Conservation (phyloP, 2,888 invertebrate species). For the Willowsia nigromaculata region DNA sequence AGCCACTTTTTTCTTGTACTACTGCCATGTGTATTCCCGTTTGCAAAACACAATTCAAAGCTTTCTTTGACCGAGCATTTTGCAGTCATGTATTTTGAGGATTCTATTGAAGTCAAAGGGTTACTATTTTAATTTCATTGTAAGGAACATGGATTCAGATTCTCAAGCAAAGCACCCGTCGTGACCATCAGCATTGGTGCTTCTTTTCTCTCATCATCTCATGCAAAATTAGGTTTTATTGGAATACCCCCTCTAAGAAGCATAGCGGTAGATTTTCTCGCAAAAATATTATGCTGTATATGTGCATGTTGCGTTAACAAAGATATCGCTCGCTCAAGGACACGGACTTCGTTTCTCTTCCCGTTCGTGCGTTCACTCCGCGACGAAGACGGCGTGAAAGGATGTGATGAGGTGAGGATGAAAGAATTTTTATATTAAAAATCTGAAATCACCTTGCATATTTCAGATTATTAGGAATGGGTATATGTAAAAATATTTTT, state of each 20-base stretch:
- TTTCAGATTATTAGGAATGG: neutral
- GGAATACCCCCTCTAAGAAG: neutral
- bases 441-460: neutral
- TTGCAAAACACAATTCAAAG: too few relatives aligned
- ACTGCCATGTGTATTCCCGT: too few relatives aligned
- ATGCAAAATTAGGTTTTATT: neutral
- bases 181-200: too few relatives aligned
- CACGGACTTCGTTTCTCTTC: neutral
- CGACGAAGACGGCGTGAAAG: neutral
- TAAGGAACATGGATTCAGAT: too few relatives aligned
- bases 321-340: neutral
- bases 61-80: too few relatives aligned
- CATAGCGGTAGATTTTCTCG: neutral
- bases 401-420: neutral
- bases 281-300: too few relatives aligned
- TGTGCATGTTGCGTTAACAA: neutral
- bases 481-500: neutral
- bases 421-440: conserved; percentile 1
- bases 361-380: neutral
- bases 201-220: too few relatives aligned
- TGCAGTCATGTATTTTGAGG: neutral
- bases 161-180: too few relatives aligned
- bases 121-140: neutral
- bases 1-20: too few relatives aligned
- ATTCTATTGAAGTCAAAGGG: neutral